These are phyloP conservation scores for Mechanitis mazaeus DNA, from an alignment of 2,888 invertebrate genomes.

Conservation along the genomic window DNA sequence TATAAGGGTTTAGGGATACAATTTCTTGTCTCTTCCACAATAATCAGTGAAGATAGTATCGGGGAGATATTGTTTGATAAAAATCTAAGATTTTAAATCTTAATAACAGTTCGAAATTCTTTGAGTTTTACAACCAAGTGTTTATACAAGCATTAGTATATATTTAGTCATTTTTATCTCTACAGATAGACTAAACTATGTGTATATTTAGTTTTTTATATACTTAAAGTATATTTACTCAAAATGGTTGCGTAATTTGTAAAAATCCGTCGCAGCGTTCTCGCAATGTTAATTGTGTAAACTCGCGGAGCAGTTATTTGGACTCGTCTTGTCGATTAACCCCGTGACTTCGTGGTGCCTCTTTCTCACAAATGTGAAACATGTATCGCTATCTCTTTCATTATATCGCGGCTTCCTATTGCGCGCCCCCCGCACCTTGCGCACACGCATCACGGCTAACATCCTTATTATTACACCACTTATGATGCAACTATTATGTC, in stretches of 20 bases:
- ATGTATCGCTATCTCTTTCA: constrained; percentile 32
- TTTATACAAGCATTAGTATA: too few species aligned
- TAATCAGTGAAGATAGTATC: constrained; percentile 20
- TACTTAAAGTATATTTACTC: neutral
- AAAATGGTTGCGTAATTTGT: constrained; percentile 1
- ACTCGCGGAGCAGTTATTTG: constrained; percentile 31
- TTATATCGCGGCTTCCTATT: constrained; percentile 38
- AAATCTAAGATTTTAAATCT: neutral
- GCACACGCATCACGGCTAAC: constrained; percentile 33
- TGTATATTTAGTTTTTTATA: neutral
- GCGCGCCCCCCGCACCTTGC: constrained; percentile 33
- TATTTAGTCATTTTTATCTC: too few species aligned
- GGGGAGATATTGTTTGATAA: constrained; percentile 8
- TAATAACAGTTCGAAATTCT: too few species aligned
- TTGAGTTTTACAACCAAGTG: too few species aligned
- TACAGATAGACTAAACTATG: too few species aligned
- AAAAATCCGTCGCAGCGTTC: constrained; percentile 13
- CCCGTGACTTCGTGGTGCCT: constrained; percentile 31
- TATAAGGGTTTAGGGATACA: constrained; percentile 19
- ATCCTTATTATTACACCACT: constrained; percentile 44
- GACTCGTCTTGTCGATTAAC: constrained; percentile 36
- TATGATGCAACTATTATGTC: constrained; percentile 46
- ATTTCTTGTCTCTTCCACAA: constrained; percentile 19
- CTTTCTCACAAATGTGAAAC: constrained; percentile 26
- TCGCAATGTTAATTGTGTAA: constrained; percentile 31